Evolutionary conservation across 2,113 vertebrate species (phyloP).

Genomic region (Actenoides hombroni): DNA sequence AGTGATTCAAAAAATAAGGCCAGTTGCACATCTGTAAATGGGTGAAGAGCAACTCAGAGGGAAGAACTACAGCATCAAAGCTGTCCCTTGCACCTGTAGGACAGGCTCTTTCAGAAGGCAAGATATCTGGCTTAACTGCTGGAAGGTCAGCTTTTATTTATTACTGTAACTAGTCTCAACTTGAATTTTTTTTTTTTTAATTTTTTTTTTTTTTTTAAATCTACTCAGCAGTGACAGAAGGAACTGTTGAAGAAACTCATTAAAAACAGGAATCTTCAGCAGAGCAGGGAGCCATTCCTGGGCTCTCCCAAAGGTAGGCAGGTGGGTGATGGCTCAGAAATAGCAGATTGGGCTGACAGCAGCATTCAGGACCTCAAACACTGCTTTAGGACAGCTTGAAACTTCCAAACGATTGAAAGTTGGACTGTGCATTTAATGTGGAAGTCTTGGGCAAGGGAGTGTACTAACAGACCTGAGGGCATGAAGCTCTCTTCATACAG

Average conservation of each 20-base stretch:
- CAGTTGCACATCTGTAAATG: background rate
- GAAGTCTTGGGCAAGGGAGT: background rate
- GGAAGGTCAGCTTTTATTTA: slow-evolving; percentile 6
- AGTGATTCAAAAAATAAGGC: background rate
- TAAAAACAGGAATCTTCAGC: background rate
- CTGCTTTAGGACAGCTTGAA: background rate
- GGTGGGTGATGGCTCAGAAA: background rate
- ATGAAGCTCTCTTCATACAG: background rate
- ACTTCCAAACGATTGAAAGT: background rate
- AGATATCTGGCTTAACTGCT: background rate
- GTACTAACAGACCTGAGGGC: background rate
- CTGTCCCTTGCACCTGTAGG: background rate
- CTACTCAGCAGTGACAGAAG: background rate
- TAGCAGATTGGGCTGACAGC: accelerated
- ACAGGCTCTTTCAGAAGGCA: background rate
- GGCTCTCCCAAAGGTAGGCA: background rate
- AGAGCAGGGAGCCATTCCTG: background rate
- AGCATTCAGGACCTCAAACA: background rate
- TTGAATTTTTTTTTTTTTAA: background rate
- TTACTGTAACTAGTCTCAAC: slow-evolving; percentile 7
- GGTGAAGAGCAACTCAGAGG: background rate
- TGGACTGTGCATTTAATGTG: background rate
- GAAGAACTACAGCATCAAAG: background rate
- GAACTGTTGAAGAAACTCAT: background rate
- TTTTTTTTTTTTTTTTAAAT: background rate